Percentiles rank a stretch among this genome's conserved stretches.
Conservation (phyloP, 2,797 vertebrate species). For the Spatula clypeata region DNA sequence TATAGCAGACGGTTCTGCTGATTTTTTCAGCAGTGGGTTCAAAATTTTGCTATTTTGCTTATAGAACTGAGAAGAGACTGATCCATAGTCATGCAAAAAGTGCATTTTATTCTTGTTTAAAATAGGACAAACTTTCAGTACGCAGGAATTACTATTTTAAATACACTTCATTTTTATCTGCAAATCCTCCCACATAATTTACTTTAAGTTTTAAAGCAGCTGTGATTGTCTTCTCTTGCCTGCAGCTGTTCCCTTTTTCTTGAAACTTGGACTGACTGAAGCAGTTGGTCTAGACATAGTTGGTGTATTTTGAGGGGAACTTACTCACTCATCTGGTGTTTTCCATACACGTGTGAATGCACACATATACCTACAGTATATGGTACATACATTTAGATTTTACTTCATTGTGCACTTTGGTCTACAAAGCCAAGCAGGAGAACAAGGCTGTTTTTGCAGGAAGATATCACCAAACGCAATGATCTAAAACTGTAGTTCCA, state of each 20-base stretch:
- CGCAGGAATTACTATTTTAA: not conserved
- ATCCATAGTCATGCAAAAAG: not conserved
- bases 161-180: not conserved
- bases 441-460: constrained; percentile 7
- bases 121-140: not conserved
- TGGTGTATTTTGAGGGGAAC: constrained; percentile 54
- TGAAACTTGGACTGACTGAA: constrained; percentile 38
- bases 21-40: not conserved
- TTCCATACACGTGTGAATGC: not conserved
- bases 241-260: constrained; percentile 66
- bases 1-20: not conserved
- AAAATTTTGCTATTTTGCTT: not conserved
- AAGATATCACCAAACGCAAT: not conserved
- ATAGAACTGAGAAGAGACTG: not conserved
- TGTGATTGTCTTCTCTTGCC: constrained; percentile 43
- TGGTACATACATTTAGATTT: not conserved
- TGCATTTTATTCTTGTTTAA: not conserved
- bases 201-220: constrained; percentile 45
- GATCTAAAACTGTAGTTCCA: constrained; percentile 6
- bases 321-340: constrained; percentile 21
- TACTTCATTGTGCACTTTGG: not conserved
- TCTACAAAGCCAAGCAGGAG: not conserved
- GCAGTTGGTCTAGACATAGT: constrained; percentile 43
- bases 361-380: not conserved
- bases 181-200: constrained; percentile 41